Conservation (phyloP, 2,888 invertebrate species). For the Habroteleia sp. region DNA sequence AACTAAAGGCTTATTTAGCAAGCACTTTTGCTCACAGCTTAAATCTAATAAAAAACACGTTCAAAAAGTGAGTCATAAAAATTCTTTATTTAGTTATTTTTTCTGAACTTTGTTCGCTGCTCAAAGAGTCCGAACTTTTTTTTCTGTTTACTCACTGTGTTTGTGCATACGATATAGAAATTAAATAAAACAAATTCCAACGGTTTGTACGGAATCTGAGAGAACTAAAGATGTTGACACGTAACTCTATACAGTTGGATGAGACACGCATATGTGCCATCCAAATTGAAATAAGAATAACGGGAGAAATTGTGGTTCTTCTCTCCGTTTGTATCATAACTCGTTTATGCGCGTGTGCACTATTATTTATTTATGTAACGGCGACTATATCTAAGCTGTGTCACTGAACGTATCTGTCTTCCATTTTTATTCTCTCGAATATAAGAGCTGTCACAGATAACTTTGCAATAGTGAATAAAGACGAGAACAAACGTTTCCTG, state of each 20-base stretch:
- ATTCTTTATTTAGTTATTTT: constrained; percentile 18
- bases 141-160: constrained; percentile 20
- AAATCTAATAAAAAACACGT: constrained; percentile 1
- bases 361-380: constrained; percentile 41
- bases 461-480: constrained; percentile 44
- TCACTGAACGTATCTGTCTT: constrained; percentile 34
- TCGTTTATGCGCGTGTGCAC: constrained; percentile 26
- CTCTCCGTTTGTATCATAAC: constrained; percentile 30
- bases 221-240: constrained; percentile 39
- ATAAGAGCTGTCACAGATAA: constrained; percentile 34
- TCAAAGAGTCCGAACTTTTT: not conserved
- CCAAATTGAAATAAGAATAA: constrained; percentile 38
- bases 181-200: constrained; percentile 33
- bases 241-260: constrained; percentile 26
- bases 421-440: constrained; percentile 29
- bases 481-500: constrained; percentile 37
- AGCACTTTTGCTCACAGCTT: constrained; percentile 6
- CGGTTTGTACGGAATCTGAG: constrained; percentile 4
- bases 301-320: constrained; percentile 23
- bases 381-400: constrained; percentile 21
- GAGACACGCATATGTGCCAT: constrained; percentile 46
- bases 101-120: no score
- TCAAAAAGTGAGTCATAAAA: constrained; percentile 17
- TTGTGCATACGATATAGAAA: constrained; percentile 10
- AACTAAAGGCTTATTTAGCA: constrained; percentile 18